Percentiles rank a stretch among this genome's conserved stretches.
Evolutionary conservation across 92 coral and sea anemone genomes (phyloP).

Genomic region (Epizoanthus illoricatus): DNA sequence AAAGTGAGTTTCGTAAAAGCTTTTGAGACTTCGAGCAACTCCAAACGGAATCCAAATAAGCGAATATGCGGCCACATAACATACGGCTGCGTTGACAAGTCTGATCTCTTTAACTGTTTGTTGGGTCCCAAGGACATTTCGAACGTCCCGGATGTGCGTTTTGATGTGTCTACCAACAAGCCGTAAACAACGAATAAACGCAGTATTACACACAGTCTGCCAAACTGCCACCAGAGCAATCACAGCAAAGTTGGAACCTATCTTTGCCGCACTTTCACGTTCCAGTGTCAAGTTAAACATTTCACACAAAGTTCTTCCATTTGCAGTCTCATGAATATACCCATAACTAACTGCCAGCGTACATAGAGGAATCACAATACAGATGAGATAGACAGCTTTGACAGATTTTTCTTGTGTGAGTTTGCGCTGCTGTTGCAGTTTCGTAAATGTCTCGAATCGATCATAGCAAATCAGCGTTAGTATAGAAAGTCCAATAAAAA

Average conservation of each 20-base stretch:
- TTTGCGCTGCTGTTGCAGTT: slow-evolving; percentile 14
- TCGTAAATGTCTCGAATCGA: slow-evolving; percentile 13
- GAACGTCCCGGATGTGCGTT: neutral
- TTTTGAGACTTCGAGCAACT: slow-evolving; percentile 8
- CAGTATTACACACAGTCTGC: slow-evolving; percentile 11
- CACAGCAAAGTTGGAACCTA: slow-evolving; percentile 25
- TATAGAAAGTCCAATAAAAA: slow-evolving; percentile 14
- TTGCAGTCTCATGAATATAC: neutral
- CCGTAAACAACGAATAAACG: neutral
- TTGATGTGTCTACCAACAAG: slow-evolving; percentile 10
- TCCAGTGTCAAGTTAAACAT: neutral
- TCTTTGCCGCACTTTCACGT: neutral
- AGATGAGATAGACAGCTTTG: neutral
- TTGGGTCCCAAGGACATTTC: slow-evolving; percentile 12
- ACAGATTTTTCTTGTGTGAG: neutral
- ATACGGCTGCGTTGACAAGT: slow-evolving; percentile 2
- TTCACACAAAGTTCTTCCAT: neutral
- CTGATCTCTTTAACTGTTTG: slow-evolving; percentile 4
- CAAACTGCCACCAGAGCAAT: slow-evolving; percentile 38
- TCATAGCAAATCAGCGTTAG: slow-evolving; percentile 8
- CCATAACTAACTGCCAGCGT: neutral
- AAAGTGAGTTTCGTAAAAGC: neutral
- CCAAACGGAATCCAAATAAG: slow-evolving; percentile 20
- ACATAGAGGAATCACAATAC: neutral
- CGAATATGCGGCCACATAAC: neutral